phyloP scores from a whole-genome alignment of 2,888 invertebrate genomes.

The Orthosia incerta region DNA sequence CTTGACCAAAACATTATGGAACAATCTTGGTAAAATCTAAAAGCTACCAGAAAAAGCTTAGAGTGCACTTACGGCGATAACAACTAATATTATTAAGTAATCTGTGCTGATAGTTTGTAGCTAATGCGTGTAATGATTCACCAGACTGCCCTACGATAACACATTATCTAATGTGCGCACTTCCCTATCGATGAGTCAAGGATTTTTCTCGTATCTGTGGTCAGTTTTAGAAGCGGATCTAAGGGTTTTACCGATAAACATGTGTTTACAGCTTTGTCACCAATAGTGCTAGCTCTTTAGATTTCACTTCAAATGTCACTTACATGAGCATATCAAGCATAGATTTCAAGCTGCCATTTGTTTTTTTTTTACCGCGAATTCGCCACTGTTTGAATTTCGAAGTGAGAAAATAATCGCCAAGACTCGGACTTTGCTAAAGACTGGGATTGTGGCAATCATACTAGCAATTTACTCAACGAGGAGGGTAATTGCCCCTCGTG shows the following conservation, averaged over 20 bases:
- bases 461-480: conserved; percentile 40
- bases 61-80: conserved; percentile 27
- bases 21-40: neutral
- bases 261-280: neutral
- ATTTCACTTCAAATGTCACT: neutral
- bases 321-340: neutral
- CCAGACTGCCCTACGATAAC: conserved; percentile 17
- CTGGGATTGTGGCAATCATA: conserved; percentile 14
- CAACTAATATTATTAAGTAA: conserved; percentile 21
- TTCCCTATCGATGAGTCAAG: conserved; percentile 20
- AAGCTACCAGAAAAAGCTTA: conserved; percentile 14
- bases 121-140: conserved; percentile 38
- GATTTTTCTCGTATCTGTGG: conserved; percentile 10
- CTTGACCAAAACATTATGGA: neutral
- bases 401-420: neutral
- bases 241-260: neutral
- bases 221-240: conserved; percentile 3
- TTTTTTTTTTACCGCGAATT: neutral
- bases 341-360: neutral
- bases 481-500: conserved; percentile 44
- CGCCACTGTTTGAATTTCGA: conserved; percentile 7
- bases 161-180: conserved; percentile 38
- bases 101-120: conserved; percentile 18
- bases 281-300: neutral
- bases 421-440: neutral